These are phyloP conservation scores for Triplophysa tibetana DNA, from an alignment of 2,113 vertebrate genomes.

Conservation along the genomic window DNA sequence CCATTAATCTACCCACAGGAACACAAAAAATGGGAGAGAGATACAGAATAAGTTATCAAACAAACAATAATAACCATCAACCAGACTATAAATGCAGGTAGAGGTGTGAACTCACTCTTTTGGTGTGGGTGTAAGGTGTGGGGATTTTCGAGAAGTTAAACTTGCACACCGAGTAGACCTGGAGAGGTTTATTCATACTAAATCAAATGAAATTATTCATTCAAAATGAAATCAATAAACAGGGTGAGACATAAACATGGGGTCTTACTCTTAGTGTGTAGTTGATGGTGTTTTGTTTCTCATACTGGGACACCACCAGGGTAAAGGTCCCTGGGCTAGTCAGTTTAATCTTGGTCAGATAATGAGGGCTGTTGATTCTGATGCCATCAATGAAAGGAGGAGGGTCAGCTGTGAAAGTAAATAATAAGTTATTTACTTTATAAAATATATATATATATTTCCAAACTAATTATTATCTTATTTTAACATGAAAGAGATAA, in stretches of 20 bases:
- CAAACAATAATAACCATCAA: not conserved
- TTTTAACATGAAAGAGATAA: no score
- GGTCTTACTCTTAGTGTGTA: conserved; percentile 89
- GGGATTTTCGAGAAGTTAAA: conserved; percentile 96
- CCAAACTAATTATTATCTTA: no score
- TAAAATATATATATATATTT: no score
- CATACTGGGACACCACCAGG: conserved; percentile 96
- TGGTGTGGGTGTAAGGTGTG: conserved; percentile 87
- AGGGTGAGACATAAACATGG: not conserved
- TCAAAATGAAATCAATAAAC: not conserved
- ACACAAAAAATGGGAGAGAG: not conserved
- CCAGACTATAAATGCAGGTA: not conserved
- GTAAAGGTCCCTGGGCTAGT: conserved; percentile 90
- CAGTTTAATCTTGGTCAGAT: conserved; percentile 94
- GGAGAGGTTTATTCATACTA: conserved; percentile 3
- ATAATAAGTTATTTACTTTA: not conserved
- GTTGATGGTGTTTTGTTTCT: conserved; percentile 98
- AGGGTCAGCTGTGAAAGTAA: conserved; percentile 81
- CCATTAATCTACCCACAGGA: conserved; percentile 83
- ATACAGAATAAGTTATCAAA: not conserved
- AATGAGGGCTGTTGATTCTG: conserved; percentile 98
- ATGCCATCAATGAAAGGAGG: conserved; percentile 95
- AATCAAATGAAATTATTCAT: not conserved
- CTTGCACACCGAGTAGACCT: conserved; percentile 95
- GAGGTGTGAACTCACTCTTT: conserved; percentile 78